These are phyloP conservation scores for Sinelater perroti DNA, from an alignment of 2,888 invertebrate genomes.

Conservation along the genomic window DNA sequence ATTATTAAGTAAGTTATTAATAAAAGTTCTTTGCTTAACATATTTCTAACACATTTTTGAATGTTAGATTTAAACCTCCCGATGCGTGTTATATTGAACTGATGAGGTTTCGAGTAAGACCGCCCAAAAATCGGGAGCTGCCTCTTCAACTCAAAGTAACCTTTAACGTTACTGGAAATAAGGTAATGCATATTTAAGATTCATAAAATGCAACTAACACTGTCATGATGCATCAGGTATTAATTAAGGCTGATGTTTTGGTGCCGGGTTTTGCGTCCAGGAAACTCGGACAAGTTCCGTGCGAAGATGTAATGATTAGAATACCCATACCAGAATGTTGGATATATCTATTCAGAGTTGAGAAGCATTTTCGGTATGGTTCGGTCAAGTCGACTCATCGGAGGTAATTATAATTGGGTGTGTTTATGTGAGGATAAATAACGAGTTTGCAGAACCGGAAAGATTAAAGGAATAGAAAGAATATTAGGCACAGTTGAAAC, in stretches of 20 bases:
- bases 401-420: conserved; percentile 59
- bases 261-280: conserved; percentile 97
- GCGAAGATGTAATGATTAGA: conserved; percentile 95
- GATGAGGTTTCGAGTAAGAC: conserved; percentile 93
- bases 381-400: conserved; percentile 94
- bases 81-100: conserved; percentile 98
- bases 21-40: no score
- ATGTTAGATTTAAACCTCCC: conserved; percentile 88
- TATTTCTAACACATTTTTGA: not conserved
- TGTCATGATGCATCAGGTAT: conserved; percentile 62
- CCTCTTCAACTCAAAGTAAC: conserved; percentile 93
- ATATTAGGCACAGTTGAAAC: conserved; percentile 92
- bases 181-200: conserved; percentile 62
- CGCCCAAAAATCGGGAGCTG: conserved; percentile 94
- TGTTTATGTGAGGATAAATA: no score
- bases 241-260: conserved; percentile 92
- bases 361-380: conserved; percentile 97
- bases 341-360: conserved; percentile 98
- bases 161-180: conserved; percentile 87
- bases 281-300: conserved; percentile 94
- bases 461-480: conserved; percentile 91
- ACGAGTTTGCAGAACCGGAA: conserved; percentile 79
- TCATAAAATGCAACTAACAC: not conserved
- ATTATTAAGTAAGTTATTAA: conserved; percentile 78
- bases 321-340: conserved; percentile 99